phyloP scores from a whole-genome alignment of 2,797 vertebrate genomes.

The Anas capensis region DNA sequence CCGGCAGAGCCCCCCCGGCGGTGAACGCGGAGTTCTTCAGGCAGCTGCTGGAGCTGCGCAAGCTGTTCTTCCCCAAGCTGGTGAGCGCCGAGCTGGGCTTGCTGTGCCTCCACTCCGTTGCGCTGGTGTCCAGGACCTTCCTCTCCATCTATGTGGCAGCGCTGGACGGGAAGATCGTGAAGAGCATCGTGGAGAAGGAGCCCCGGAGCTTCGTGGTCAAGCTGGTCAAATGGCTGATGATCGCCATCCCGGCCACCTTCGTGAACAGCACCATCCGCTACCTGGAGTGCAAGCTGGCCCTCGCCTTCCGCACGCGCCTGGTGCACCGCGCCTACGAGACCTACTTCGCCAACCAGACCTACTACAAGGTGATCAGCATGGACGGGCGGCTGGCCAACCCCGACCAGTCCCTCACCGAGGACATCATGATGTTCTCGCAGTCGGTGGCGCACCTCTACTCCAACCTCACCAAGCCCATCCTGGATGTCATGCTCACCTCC shows the following conservation, averaged over 20 bases:
- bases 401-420: conserved; percentile 96
- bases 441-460: conserved; percentile 96
- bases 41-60: conserved; percentile 90
- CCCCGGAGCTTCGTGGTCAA: conserved; percentile 89
- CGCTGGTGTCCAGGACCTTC: conserved; percentile 94
- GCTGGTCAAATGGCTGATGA: conserved; percentile 94
- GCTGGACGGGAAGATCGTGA: conserved; percentile 96
- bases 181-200: conserved; percentile 95
- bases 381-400: conserved; percentile 94
- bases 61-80: conserved; percentile 91
- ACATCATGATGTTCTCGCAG: conserved; percentile 97
- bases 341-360: conserved; percentile 95
- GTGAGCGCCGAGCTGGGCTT: conserved; percentile 89
- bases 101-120: conserved; percentile 92
- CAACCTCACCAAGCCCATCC: conserved; percentile 96
- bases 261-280: conserved; percentile 98
- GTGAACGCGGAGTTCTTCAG: conserved; percentile 89
- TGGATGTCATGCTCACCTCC: conserved; percentile 94
- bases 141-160: conserved; percentile 96
- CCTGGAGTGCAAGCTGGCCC: conserved; percentile 94
- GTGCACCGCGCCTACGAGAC: conserved; percentile 93
- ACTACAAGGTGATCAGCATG: conserved; percentile 96
- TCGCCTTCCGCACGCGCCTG: conserved; percentile 94
- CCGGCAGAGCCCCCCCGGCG: conserved; percentile 81
- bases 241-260: conserved; percentile 97